Evolutionary conservation across 2,113 vertebrate genomes (phyloP), one percentile per base, ranked within the genome.

Genomic region (Osmerus eperlanus): DNA sequence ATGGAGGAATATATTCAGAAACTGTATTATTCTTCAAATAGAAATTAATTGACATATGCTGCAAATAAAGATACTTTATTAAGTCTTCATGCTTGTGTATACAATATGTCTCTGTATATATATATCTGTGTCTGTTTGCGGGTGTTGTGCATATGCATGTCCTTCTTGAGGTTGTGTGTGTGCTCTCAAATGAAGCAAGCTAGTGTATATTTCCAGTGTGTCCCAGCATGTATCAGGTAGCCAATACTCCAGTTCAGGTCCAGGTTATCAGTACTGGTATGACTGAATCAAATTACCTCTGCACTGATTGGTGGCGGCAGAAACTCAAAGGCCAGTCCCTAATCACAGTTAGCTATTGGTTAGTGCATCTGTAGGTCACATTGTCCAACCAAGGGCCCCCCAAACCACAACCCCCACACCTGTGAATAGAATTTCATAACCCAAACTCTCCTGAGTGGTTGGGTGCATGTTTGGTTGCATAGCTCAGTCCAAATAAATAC

Each of bases 201-300:
- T 47, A 47, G 41, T 47, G 41, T 47, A 12, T 47, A 47, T 47
- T 47, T 47, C 9, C 41, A 9, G 41, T 47, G 41, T 47, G 41
- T 47, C 41, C 41, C 41, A 47, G 41, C 41, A 21, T 13, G 21
- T 60, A 21, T 81, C 74, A 69, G 74, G 77, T 47, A 29, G 61
- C 29, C 58, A 23, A 62, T 41, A 41, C 69, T 76, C 58, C 75
- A 71, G 84, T 87, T 89, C 85, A 87, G 81, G 68, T 36, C 66
- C 73, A 68, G 85, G 84, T 75, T 82, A 79, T 68, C 36, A 60
- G 77, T 75, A 78, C 76, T 5, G 25, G 71, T 76, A 74, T 29
- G 77, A 64, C 67, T 55, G 75, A 89, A 88, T 89, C 87, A 70
- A 71, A 88, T 89, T 89, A 91, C 78, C 80, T 85, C 85, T 83